These are phyloP conservation scores for Hypena proboscidalis DNA, from an alignment of 2,888 invertebrate species.

Conservation along the genomic window DNA sequence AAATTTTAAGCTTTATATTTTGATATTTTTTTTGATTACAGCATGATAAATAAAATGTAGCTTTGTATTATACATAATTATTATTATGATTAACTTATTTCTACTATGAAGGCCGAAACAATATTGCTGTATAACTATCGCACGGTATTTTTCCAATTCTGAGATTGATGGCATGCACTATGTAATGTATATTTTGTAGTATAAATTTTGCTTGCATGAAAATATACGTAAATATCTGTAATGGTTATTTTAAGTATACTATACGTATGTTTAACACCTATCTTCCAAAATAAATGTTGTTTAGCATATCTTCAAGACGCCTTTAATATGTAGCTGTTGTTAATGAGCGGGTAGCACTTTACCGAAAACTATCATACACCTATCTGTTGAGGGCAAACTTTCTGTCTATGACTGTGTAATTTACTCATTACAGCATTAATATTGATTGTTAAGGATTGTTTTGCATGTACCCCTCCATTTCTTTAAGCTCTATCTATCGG, in stretches of 20 bases:
- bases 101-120: constrained; percentile 52
- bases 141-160: constrained; percentile 55
- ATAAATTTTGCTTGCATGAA: constrained; percentile 78
- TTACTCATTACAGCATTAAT: constrained; percentile 28
- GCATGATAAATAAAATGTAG: constrained; percentile 57
- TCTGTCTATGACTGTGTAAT: constrained; percentile 38
- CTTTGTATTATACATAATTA: constrained; percentile 50
- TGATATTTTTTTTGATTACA: constrained; percentile 43
- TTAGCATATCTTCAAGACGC: constrained; percentile 64
- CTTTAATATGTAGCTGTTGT: constrained; percentile 63
- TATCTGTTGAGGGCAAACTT: constrained; percentile 45
- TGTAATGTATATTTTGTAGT: constrained; percentile 71
- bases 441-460: constrained; percentile 43
- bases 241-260: constrained; percentile 56
- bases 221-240: constrained; percentile 61
- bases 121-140: constrained; percentile 52
- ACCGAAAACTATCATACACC: constrained; percentile 47
- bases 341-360: constrained; percentile 59
- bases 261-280: constrained; percentile 64
- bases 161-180: constrained; percentile 69
- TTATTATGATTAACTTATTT: constrained; percentile 38
- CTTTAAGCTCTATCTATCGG: constrained; percentile 46
- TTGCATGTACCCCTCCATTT: constrained; percentile 67
- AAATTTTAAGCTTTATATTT: constrained; percentile 50
- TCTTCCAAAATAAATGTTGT: constrained; percentile 85